A percentile compares a stretch with the other conserved stretches of the same genome.
Evolutionary conservation across 2,888 invertebrate genomes (phyloP).

Genomic region (Plebejus anna): DNA sequence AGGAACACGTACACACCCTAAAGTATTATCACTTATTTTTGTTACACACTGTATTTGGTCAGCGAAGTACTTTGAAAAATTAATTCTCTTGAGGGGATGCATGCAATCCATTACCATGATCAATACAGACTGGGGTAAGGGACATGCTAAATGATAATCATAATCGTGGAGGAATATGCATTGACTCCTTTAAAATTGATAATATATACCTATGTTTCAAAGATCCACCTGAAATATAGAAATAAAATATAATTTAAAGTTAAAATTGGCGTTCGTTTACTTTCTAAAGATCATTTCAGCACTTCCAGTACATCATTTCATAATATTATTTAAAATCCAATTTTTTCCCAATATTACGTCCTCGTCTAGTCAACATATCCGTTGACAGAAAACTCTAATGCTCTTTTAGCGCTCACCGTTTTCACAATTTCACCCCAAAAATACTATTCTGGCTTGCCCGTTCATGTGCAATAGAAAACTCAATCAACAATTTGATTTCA

Average conservation of each 20-base stretch:
- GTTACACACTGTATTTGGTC: background rate
- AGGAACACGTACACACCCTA: too few species aligned
- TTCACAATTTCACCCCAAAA: background rate
- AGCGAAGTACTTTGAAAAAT: slow-evolving; percentile 21
- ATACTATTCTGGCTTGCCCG: background rate
- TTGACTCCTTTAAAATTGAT: background rate
- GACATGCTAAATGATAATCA: background rate
- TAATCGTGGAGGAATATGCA: background rate
- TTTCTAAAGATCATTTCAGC: background rate
- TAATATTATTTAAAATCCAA: too few species aligned
- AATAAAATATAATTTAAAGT: background rate
- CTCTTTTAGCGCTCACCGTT: background rate
- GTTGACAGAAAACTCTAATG: background rate
- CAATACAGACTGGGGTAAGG: background rate
- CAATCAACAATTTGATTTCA: slow-evolving; percentile 29
- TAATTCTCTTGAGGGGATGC: slow-evolving; percentile 29
- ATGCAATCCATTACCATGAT: slow-evolving; percentile 33
- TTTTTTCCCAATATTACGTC: too few species aligned
- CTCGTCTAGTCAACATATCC: too few species aligned
- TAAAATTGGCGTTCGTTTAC: background rate
- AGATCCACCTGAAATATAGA: background rate
- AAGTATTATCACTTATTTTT: too few species aligned
- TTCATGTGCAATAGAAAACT: slow-evolving; percentile 25
- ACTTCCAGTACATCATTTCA: background rate
- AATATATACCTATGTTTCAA: background rate